Evolutionary conservation across 1,140 invertebrate species (phyloP).

Genomic region (Bursaphelenchus mucronatus): DNA sequence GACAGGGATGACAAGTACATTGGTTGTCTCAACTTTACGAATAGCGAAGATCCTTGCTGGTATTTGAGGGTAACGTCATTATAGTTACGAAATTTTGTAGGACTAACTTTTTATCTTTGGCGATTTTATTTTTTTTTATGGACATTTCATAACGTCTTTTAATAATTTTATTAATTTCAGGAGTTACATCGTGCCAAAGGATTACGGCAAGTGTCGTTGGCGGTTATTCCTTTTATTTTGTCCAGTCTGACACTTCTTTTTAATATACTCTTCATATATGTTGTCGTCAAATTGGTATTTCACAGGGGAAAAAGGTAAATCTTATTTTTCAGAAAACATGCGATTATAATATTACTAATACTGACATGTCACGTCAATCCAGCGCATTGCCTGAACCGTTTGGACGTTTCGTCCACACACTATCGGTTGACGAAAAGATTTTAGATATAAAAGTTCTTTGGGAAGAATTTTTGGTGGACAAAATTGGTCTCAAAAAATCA

Average conservation of each 20-base stretch:
- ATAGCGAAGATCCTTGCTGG: slow-evolving; percentile 8
- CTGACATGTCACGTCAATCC: too few species aligned
- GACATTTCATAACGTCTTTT: neutral
- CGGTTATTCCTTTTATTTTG: slow-evolving; percentile 40
- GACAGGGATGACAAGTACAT: slow-evolving; percentile 29
- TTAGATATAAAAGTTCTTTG: too few species aligned
- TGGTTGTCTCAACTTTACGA: slow-evolving; percentile 9
- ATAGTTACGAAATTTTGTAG: neutral
- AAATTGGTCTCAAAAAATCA: too few species aligned
- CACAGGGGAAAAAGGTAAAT: slow-evolving; percentile 16
- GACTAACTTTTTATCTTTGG: neutral
- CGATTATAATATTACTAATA: neutral
- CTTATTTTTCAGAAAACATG: neutral
- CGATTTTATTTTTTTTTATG: neutral
- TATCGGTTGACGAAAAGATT: too few species aligned
- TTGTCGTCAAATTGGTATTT: slow-evolving; percentile 18
- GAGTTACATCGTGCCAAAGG: slow-evolving; percentile 45
- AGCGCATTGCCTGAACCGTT: too few species aligned
- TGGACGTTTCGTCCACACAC: too few species aligned
- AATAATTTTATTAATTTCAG: slow-evolving; percentile 22
- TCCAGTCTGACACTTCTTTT: slow-evolving; percentile 40
- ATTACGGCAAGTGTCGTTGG: slow-evolving; percentile 41
- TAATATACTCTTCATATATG: slow-evolving; percentile 29
- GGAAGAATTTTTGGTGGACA: too few species aligned
- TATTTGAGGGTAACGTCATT: slow-evolving; percentile 18